These are phyloP conservation scores for Rhingia campestris DNA, from an alignment of 2,888 invertebrate genomes.

Conservation along the genomic window DNA sequence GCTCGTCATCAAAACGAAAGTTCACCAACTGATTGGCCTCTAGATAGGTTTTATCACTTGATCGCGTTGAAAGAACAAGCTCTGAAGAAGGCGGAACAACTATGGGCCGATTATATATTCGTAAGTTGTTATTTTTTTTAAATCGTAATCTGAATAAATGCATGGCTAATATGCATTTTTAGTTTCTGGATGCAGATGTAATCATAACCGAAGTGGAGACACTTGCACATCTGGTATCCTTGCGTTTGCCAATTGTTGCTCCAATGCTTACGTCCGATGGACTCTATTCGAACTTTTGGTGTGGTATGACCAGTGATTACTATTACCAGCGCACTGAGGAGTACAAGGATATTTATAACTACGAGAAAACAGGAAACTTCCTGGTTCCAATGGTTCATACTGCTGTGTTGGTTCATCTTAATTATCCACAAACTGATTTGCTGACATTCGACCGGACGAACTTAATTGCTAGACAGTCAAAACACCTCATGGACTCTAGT, in stretches of 20 bases:
- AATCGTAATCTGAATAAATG: not conserved
- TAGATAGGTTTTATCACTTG: constrained; percentile 89
- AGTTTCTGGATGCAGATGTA: constrained; percentile 94
- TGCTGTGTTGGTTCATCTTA: constrained; percentile 91
- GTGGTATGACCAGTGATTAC: constrained; percentile 93
- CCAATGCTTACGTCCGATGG: constrained; percentile 94
- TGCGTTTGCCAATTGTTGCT: constrained; percentile 87
- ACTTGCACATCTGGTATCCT: constrained; percentile 86
- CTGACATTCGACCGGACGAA: constrained; percentile 87
- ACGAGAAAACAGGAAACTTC: constrained; percentile 89
- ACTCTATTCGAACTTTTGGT: constrained; percentile 98
- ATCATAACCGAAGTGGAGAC: constrained; percentile 88
- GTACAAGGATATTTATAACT: constrained; percentile 90
- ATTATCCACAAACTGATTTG: constrained; percentile 84
- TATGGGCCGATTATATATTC: constrained; percentile 95
- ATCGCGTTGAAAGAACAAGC: constrained; percentile 91
- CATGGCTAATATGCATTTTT: constrained; percentile 75
- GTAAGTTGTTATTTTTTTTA: constrained; percentile 84
- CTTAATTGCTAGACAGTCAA: constrained; percentile 77
- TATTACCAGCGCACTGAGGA: constrained; percentile 93
- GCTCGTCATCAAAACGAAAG: constrained; percentile 85
- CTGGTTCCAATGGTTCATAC: constrained; percentile 96
- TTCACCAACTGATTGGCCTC: constrained; percentile 89
- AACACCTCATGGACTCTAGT: constrained; percentile 60
- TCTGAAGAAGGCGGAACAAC: constrained; percentile 87